phyloP scores from a whole-genome alignment of 2,113 vertebrate species.

The Spea multiplicata region DNA sequence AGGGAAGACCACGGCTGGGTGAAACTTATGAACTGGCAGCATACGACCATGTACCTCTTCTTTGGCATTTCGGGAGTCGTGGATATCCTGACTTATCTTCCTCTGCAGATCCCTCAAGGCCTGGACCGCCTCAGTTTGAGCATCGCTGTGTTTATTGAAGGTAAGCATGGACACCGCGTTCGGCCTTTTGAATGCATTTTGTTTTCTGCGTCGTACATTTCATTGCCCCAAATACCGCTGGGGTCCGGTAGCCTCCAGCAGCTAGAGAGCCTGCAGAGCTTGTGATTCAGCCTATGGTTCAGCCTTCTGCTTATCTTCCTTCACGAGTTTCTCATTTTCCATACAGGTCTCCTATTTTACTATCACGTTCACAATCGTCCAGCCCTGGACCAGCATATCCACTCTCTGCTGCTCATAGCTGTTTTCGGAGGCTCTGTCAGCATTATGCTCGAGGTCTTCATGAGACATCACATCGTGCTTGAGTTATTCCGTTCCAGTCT shows the following conservation, averaged over 20 bases:
- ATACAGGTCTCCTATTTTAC: constrained; percentile 85
- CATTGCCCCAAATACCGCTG: too few relatives aligned
- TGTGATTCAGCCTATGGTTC: too few relatives aligned
- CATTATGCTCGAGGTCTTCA: constrained; percentile 75
- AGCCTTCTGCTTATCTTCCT: too few relatives aligned
- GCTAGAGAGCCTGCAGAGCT: too few relatives aligned
- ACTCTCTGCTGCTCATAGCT: constrained; percentile 77
- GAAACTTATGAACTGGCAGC: constrained; percentile 98
- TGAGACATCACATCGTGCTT: constrained; percentile 73
- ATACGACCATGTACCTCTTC: constrained; percentile 96
- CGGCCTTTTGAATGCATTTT: too few relatives aligned
- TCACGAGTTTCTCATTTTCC: neutral
- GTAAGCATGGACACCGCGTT: constrained; percentile 56
- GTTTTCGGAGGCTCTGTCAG: constrained; percentile 69
- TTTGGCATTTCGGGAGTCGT: constrained; percentile 75
- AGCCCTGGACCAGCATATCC: constrained; percentile 82
- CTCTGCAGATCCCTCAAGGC: constrained; percentile 63
- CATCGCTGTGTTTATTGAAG: constrained; percentile 81
- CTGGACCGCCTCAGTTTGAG: constrained; percentile 77
- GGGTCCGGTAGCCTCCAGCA: too few relatives aligned
- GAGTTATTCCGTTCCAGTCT: constrained; percentile 75
- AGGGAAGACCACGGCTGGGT: constrained; percentile 66
- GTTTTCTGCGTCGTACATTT: too few relatives aligned
- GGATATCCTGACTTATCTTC: constrained; percentile 64
- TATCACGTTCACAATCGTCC: constrained; percentile 80